Evolutionary conservation across 2,797 vertebrate species (phyloP).

Genomic region (Protonibea diacanthus): DNA sequence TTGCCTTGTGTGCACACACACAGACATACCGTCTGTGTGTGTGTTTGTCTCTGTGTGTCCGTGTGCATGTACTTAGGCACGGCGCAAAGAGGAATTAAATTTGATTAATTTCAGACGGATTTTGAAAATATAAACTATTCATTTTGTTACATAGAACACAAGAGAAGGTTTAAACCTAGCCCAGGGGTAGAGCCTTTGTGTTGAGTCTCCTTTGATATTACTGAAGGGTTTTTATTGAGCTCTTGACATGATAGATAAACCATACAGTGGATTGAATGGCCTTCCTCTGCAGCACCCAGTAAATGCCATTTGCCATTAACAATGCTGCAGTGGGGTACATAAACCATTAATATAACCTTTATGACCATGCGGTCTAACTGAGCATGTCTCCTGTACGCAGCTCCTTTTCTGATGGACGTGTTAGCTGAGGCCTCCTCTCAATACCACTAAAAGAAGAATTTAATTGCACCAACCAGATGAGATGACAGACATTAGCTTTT

Average conservation of each 20-base stretch:
- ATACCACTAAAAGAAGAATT: slow-evolving; percentile 80
- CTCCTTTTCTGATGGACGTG: slow-evolving; percentile 77
- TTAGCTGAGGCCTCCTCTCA: slow-evolving; percentile 71
- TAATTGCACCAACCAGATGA: slow-evolving; percentile 84
- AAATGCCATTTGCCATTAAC: slow-evolving; percentile 88
- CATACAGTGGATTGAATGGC: slow-evolving; percentile 84
- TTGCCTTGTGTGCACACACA: slow-evolving; percentile 49
- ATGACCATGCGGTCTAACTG: slow-evolving; percentile 82
- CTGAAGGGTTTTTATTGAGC: slow-evolving; percentile 84
- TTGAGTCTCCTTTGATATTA: slow-evolving; percentile 85
- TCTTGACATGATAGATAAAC: slow-evolving; percentile 88
- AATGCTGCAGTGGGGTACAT: slow-evolving; percentile 84
- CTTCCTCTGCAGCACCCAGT: slow-evolving; percentile 82
- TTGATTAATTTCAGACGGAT: slow-evolving; percentile 84
- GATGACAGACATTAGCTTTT: slow-evolving; percentile 84
- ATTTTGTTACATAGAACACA: slow-evolving; percentile 82
- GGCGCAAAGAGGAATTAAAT: slow-evolving; percentile 81
- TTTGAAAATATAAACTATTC: slow-evolving; percentile 84
- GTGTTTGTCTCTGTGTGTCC: slow-evolving; percentile 66
- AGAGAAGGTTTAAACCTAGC: slow-evolving; percentile 84
- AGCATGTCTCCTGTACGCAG: slow-evolving; percentile 77
- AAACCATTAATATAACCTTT: slow-evolving; percentile 88
- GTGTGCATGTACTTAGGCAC: slow-evolving; percentile 73
- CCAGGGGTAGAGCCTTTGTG: slow-evolving; percentile 83
- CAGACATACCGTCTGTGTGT: slow-evolving; percentile 35